A percentile compares a stretch with the other conserved stretches of the same genome.
phyloP scores from a whole-genome alignment of 2,797 vertebrate genomes.

The Zonotrichia albicollis region DNA sequence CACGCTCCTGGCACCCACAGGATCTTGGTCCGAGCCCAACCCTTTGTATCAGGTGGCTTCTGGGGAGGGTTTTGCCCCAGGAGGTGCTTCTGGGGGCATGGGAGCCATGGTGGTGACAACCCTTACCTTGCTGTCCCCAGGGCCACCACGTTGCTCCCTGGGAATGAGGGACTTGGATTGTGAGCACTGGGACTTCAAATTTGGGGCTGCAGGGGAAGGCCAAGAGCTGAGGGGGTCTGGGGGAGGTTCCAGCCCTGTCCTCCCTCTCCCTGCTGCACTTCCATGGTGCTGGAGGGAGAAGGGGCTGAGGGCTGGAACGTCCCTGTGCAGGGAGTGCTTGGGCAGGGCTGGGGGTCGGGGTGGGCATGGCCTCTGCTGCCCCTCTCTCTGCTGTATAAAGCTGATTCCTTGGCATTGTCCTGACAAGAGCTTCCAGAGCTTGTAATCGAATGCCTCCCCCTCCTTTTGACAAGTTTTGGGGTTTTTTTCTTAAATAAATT shows the following conservation, averaged over 20 bases:
- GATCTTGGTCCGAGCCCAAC: fast-evolving
- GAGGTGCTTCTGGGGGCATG: not conserved
- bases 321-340: not conserved
- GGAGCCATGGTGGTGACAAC: not conserved
- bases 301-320: not conserved
- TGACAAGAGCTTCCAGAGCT: slow-evolving; percentile 72
- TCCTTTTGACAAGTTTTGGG: slow-evolving; percentile 15
- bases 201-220: not conserved
- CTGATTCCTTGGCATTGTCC: slow-evolving; percentile 36
- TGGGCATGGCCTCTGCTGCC: not conserved
- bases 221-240: not conserved
- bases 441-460: slow-evolving; percentile 56
- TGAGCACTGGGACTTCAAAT: fast-evolving
- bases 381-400: slow-evolving; percentile 24
- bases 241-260: not conserved
- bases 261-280: slow-evolving; percentile 33
- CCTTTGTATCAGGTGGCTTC: fast-evolving
- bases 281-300: not conserved
- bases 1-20: not conserved
- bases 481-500: slow-evolving; percentile 66
- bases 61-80: not conserved
- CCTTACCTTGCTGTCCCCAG: not conserved
- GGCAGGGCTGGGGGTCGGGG: not conserved
- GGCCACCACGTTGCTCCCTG: not conserved
- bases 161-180: fast-evolving